Evolutionary conservation across 2,888 invertebrate species (phyloP).

Genomic region (Cataglyphis livida): DNA sequence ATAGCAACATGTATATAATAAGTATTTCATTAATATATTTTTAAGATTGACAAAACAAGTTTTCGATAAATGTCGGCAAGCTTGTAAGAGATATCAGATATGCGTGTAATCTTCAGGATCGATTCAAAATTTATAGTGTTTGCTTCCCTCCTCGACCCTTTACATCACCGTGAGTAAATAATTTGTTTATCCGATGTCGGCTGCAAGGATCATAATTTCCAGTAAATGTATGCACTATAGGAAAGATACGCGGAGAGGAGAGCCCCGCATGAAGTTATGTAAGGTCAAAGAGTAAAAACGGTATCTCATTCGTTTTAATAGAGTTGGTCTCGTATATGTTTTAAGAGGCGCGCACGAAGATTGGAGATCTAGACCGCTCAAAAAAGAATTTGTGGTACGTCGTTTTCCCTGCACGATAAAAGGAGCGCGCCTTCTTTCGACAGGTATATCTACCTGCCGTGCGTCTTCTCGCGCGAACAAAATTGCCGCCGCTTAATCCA

Average conservation of each 20-base stretch:
- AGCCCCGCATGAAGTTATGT: slow-evolving; percentile 67
- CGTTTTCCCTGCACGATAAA: slow-evolving; percentile 53
- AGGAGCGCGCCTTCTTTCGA: slow-evolving; percentile 68
- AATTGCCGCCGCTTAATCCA: slow-evolving; percentile 26
- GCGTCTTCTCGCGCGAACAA: slow-evolving; percentile 54
- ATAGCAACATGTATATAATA: not conserved
- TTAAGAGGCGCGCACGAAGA: slow-evolving; percentile 46
- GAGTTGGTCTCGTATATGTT: slow-evolving; percentile 76
- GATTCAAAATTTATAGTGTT: slow-evolving; percentile 26
- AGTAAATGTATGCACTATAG: slow-evolving; percentile 43
- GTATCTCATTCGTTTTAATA: slow-evolving; percentile 76
- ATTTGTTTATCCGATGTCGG: slow-evolving; percentile 43
- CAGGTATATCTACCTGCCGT: slow-evolving; percentile 67
- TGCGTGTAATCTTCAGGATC: slow-evolving; percentile 1
- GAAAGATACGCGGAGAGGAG: slow-evolving; percentile 32
- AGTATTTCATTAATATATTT: not conserved
- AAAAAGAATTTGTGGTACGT: slow-evolving; percentile 62
- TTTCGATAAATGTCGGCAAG: slow-evolving; percentile 11
- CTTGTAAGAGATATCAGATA: slow-evolving; percentile 22
- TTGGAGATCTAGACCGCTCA: slow-evolving; percentile 67
- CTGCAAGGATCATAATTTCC: slow-evolving; percentile 40
- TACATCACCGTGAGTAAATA: slow-evolving; percentile 41
- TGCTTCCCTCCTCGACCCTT: slow-evolving; percentile 13
- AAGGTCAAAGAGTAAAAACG: slow-evolving; percentile 70
- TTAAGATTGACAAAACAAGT: slow-evolving; percentile 12